Base-by-base conservation (phyloP, 2,888 invertebrate genomes). In the Eristalis intricaria region DNA sequence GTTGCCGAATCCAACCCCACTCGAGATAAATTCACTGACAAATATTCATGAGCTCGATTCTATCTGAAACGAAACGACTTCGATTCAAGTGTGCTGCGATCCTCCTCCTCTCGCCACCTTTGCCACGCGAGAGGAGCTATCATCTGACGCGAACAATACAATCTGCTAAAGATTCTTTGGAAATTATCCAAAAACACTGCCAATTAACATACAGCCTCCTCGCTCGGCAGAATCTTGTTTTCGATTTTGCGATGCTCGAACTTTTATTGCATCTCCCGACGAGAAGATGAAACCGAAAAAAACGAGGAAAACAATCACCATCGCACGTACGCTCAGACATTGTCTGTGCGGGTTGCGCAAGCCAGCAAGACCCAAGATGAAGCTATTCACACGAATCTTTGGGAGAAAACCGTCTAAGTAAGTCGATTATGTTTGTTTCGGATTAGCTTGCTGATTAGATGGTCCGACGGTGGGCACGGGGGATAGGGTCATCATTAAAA, bases 401-500 rank as follows among this genome's bases (percentile, higher is more conserved):
- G 5, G 50, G 43, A 19, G 50, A 7, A 19, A 50, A 50, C 15
- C 50, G 19, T 50, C 50, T 19, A 50, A 50, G n/a, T 15, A 77
- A 77, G 50, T 60, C 35, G 77, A 35, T 43, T 76, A 40, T 29
- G 63, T 32, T 40, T 60, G 29, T 26, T 38, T 63, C n/a, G 35
- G 15, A 50, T 63, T 63, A 61, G 58, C 38, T 74, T 50, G 32
- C 19, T 66, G 19, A 40, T 38, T 66, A 68, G 26, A 26, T 3
- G 3, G 26, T 26, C 63, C 19, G 68, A 38, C 64, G 74, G 66
- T 29, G 43, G n/a, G 43, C 5, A 15, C 4, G 43, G 3, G 43
- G 43, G 40, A 2, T 4, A 1, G 15, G 69, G 29, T 15, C 35
- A 61, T 79, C 74, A 84, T 84, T 79, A 74, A 64, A 76, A 84